These are phyloP conservation scores for Kryptolebias marmoratus DNA, from an alignment of 2,113 vertebrate genomes.

Conservation along the genomic window DNA sequence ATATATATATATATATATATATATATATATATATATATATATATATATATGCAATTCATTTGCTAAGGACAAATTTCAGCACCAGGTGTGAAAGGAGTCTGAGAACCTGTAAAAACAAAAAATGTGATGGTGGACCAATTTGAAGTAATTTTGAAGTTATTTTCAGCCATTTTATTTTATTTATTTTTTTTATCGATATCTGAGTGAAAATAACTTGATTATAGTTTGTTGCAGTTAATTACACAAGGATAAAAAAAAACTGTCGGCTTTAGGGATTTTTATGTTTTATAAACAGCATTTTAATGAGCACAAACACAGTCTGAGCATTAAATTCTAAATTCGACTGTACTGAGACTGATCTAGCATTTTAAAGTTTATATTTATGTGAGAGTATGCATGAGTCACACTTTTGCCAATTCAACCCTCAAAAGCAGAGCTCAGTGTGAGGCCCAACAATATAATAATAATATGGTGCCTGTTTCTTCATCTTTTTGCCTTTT, in stretches of 20 bases:
- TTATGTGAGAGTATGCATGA: slow-evolving; percentile 2
- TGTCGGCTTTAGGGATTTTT: neutral
- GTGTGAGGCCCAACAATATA: slow-evolving; percentile 31
- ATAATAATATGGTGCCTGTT: slow-evolving; percentile 16
- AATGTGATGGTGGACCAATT: no score
- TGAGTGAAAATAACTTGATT: no score
- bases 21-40: no score
- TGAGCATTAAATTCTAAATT: slow-evolving; percentile 8
- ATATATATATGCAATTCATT: no score
- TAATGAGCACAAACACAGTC: slow-evolving; percentile 16
- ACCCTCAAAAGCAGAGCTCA: slow-evolving; percentile 34
- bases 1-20: no score
- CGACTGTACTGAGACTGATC: neutral
- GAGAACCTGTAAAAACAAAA: no score
- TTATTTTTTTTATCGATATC: no score
- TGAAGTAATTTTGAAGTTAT: no score
- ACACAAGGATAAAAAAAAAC: neutral
- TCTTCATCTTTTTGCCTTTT: slow-evolving; percentile 33
- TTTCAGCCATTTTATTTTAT: no score
- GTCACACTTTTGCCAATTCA: slow-evolving; percentile 4
- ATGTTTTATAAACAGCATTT: slow-evolving; percentile 13
- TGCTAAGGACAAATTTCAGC: no score
- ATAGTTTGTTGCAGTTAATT: neutral
- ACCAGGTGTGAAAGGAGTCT: no score
- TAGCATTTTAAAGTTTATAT: neutral